Conservation (phyloP, 2,888 invertebrate genomes). For the Rotaria socialis region DNA sequence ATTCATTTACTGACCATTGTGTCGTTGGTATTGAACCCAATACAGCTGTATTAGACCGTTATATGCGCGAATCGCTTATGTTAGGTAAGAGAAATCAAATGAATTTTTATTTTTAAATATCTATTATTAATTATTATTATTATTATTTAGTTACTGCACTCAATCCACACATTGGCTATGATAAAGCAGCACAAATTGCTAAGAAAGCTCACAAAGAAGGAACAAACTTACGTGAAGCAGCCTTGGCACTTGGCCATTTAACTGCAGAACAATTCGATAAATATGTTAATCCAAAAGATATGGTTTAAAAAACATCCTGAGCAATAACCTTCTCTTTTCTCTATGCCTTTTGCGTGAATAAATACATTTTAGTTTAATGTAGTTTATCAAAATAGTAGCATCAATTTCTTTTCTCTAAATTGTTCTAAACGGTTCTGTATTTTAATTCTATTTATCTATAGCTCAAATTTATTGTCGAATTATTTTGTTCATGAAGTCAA, state of each 20-base stretch:
- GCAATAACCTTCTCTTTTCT: background rate
- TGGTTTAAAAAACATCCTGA: slow-evolving; percentile 67
- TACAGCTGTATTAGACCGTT: slow-evolving; percentile 70
- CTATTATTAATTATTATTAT: too few relatives aligned
- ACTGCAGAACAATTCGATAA: slow-evolving; percentile 76
- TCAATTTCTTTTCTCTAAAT: background rate
- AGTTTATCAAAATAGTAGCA: background rate
- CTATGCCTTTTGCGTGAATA: background rate
- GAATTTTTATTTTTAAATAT: too few relatives aligned
- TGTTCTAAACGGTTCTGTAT: too few relatives aligned
- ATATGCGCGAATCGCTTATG: slow-evolving; percentile 90
- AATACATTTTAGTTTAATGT: background rate
- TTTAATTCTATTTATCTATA: too few relatives aligned
- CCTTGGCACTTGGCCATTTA: slow-evolving; percentile 75
- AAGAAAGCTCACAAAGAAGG: slow-evolving; percentile 90
- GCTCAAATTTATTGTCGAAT: too few relatives aligned
- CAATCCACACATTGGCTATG: slow-evolving; percentile 67
- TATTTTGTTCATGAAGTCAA: too few relatives aligned
- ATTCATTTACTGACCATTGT: slow-evolving; percentile 80
- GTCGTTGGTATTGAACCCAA: slow-evolving; percentile 65
- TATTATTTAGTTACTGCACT: slow-evolving; percentile 30
- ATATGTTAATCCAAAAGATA: slow-evolving; percentile 83
- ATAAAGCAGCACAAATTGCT: slow-evolving; percentile 88
- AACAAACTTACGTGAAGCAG: slow-evolving; percentile 78
- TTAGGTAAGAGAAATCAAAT: slow-evolving; percentile 78